Evolutionary conservation across 1,140 invertebrate species (phyloP).

Genomic region (Copidosoma floridanum): DNA sequence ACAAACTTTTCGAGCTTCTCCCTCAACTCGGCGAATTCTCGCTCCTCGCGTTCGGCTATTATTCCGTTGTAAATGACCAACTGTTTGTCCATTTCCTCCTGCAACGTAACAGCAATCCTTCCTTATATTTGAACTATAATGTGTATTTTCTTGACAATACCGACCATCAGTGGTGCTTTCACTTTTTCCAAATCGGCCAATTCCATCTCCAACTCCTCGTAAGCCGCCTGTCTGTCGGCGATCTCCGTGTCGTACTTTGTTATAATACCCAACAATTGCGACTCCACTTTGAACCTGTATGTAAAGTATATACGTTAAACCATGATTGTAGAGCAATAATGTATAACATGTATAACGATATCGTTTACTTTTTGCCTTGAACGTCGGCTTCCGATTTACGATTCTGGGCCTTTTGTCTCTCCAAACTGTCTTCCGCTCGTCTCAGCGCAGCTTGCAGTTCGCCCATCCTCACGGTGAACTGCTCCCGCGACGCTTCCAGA

Average conservation of each 20-base stretch:
- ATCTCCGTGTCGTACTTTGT: slow-evolving; percentile 40
- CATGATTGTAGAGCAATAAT: too few relatives aligned
- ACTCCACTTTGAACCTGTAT: slow-evolving; percentile 38
- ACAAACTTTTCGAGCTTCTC: slow-evolving; percentile 27
- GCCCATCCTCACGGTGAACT: not conserved
- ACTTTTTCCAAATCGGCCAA: slow-evolving; percentile 19
- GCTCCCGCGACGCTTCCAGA: not conserved
- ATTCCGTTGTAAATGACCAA: slow-evolving; percentile 23
- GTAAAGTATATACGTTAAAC: too few relatives aligned
- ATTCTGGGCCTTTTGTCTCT: slow-evolving; percentile 17
- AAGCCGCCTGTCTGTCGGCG: slow-evolving; percentile 25
- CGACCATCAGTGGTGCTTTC: slow-evolving; percentile 9
- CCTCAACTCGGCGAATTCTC: slow-evolving; percentile 1
- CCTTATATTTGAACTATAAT: not conserved
- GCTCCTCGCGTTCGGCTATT: slow-evolving; percentile 20
- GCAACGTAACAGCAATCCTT: not conserved
- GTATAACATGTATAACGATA: too few relatives aligned
- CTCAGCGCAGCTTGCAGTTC: slow-evolving; percentile 8
- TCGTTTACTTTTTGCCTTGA: slow-evolving; percentile 32
- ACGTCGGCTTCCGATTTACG: slow-evolving; percentile 27
- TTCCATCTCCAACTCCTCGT: slow-evolving; percentile 27
- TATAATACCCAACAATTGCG: slow-evolving; percentile 32
- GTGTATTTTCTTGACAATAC: too few relatives aligned
- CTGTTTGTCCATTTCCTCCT: slow-evolving; percentile 34
- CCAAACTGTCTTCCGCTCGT: slow-evolving; percentile 23